phyloP scores from a whole-genome alignment of 2,797 vertebrate genomes.

The Hippopotamyrus pictus region DNA sequence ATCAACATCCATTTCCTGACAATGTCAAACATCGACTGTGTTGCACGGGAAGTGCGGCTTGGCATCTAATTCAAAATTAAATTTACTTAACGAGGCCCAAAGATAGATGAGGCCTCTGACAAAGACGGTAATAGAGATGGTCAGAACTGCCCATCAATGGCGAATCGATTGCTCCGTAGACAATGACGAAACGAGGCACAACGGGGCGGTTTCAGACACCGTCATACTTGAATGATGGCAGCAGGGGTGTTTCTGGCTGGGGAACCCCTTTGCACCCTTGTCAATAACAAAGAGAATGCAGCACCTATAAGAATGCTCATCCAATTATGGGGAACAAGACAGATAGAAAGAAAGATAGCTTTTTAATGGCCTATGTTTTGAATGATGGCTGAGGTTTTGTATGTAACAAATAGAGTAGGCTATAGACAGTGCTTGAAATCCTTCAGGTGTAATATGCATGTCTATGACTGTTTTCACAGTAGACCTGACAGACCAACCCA shows the following conservation, averaged over 20 bases:
- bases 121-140: background rate
- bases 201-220: background rate
- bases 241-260: background rate
- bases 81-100: background rate
- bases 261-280: background rate
- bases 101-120: background rate
- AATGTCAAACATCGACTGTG: background rate
- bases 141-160: slow-evolving; percentile 1
- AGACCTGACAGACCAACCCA: background rate
- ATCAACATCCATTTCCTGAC: slow-evolving; percentile 6
- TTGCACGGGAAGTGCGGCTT: background rate
- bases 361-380: background rate
- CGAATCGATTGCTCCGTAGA: background rate
- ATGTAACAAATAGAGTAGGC: background rate
- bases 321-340: background rate
- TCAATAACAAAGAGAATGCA: background rate
- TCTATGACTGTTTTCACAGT: background rate
- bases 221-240: background rate
- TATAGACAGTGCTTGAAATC: background rate
- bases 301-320: background rate
- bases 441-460: background rate
- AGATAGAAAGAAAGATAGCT: background rate
- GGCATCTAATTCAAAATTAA: slow-evolving; percentile 12
- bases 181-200: background rate
- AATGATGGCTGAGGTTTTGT: background rate